Conservation (phyloP, 2,113 vertebrate genomes). For the Piaya cayana region DNA sequence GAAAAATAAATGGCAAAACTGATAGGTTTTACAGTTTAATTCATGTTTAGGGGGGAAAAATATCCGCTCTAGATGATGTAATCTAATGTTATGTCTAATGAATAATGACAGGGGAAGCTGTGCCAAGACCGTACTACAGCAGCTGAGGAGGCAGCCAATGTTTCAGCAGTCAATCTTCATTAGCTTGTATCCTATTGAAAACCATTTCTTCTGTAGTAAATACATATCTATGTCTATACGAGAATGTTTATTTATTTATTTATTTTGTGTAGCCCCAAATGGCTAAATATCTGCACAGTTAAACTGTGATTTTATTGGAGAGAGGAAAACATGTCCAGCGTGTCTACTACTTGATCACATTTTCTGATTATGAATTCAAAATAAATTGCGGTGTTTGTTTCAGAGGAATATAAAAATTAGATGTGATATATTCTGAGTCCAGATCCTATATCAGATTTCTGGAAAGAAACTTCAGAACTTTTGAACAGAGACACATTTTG, state of each 20-base stretch:
- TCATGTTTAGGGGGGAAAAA: constrained; percentile 10
- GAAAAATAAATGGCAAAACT: constrained; percentile 8
- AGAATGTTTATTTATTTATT: not conserved
- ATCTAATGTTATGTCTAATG: constrained; percentile 11
- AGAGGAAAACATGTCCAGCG: not conserved
- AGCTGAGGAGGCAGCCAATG: not conserved
- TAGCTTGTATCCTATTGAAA: not conserved
- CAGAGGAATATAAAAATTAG: not conserved
- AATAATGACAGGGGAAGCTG: constrained; percentile 18
- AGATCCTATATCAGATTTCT: not conserved
- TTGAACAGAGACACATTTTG: not conserved
- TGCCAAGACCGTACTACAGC: not conserved
- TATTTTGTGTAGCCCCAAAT: not conserved
- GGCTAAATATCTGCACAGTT: not conserved
- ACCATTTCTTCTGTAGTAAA: not conserved
- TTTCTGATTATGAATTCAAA: not conserved
- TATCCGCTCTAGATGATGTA: constrained; percentile 15
- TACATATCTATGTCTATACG: not conserved
- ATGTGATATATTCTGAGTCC: no score
- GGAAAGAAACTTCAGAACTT: not conserved
- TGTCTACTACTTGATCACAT: not conserved
- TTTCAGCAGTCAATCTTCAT: not conserved
- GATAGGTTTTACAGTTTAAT: not conserved
- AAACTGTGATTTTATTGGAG: not conserved
- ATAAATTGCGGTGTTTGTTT: not conserved